A percentile compares a stretch with the other conserved stretches of the same genome.
Conservation (phyloP, 2,888 invertebrate genomes). For the Glaucopsyche alexis region DNA sequence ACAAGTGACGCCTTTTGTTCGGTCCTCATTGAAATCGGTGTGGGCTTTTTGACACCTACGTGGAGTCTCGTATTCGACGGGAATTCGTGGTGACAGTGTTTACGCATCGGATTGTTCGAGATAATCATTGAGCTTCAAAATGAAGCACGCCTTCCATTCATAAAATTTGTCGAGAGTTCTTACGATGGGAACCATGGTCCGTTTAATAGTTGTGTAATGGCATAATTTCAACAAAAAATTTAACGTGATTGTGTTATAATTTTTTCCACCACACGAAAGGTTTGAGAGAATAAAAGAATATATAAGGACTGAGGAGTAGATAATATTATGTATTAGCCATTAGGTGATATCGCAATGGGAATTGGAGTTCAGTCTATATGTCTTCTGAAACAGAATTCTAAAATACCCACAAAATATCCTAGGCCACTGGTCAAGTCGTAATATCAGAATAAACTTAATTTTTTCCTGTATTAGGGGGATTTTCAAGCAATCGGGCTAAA, state of each 20-base stretch:
- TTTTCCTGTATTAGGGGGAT: too few relatives aligned
- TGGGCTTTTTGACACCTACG: slow-evolving; percentile 70
- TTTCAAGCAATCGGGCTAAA: too few relatives aligned
- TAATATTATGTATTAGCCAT: background rate
- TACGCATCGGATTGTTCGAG: slow-evolving; percentile 64
- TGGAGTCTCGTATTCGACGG: slow-evolving; percentile 49
- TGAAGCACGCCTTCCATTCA: slow-evolving; percentile 69
- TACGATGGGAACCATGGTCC: slow-evolving; percentile 40
- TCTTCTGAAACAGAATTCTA: background rate
- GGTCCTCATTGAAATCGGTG: slow-evolving; percentile 68
- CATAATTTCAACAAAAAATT: background rate
- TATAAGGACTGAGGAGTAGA: too few relatives aligned
- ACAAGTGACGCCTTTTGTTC: slow-evolving; percentile 73
- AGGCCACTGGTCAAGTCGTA: too few relatives aligned
- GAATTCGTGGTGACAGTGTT: slow-evolving; percentile 62
- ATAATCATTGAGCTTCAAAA: slow-evolving; percentile 63
- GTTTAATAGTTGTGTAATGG: slow-evolving; percentile 42
- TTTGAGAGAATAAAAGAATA: background rate
- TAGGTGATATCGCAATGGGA: background rate
- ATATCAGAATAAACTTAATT: too few relatives aligned
- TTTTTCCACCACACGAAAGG: background rate
- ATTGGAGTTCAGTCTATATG: background rate
- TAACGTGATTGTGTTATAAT: background rate
- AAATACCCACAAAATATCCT: background rate
- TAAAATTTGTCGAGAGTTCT: slow-evolving; percentile 42